Conservation (phyloP, 2,113 vertebrate genomes). For the Syngnathoides biaculeatus region DNA sequence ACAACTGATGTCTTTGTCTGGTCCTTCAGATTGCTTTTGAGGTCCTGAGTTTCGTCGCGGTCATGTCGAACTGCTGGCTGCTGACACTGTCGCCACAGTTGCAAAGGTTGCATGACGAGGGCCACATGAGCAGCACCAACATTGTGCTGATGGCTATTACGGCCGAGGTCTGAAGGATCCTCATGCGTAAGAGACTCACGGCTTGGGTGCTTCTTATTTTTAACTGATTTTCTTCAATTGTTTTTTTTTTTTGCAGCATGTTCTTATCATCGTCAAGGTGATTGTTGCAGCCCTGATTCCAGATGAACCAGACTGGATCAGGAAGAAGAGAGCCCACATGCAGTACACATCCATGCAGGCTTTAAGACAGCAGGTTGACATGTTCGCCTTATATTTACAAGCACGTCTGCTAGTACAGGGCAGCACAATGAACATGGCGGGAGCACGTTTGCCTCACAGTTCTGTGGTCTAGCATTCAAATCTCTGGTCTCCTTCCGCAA, state of each 20-base stretch:
- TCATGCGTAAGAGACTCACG: background rate
- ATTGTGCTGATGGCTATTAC: slow-evolving; percentile 64
- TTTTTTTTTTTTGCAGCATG: slow-evolving; percentile 63
- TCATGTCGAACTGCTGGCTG: slow-evolving; percentile 80
- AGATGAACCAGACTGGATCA: slow-evolving; percentile 76
- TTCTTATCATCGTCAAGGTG: slow-evolving; percentile 70
- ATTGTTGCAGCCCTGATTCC: slow-evolving; percentile 71
- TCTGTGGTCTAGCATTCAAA: too few relatives aligned
- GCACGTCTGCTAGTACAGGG: too few relatives aligned
- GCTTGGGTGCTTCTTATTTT: background rate
- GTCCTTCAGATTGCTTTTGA: slow-evolving; percentile 72
- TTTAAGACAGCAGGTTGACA: slow-evolving; percentile 66
- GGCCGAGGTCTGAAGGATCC: slow-evolving; percentile 63
- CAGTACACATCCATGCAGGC: slow-evolving; percentile 74
- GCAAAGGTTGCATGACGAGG: slow-evolving; percentile 49
- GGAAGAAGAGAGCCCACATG: slow-evolving; percentile 65
- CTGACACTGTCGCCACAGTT: slow-evolving; percentile 73
- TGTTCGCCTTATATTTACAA: background rate
- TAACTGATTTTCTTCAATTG: background rate
- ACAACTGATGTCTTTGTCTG: background rate
- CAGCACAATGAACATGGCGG: background rate
- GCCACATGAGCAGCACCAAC: slow-evolving; percentile 49
- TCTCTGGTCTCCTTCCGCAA: too few relatives aligned
- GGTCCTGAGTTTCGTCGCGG: slow-evolving; percentile 72
- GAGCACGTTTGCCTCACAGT: too few relatives aligned